Base-by-base conservation (phyloP, 1,140 invertebrate genomes). In the Drosophila bipectinata region DNA sequence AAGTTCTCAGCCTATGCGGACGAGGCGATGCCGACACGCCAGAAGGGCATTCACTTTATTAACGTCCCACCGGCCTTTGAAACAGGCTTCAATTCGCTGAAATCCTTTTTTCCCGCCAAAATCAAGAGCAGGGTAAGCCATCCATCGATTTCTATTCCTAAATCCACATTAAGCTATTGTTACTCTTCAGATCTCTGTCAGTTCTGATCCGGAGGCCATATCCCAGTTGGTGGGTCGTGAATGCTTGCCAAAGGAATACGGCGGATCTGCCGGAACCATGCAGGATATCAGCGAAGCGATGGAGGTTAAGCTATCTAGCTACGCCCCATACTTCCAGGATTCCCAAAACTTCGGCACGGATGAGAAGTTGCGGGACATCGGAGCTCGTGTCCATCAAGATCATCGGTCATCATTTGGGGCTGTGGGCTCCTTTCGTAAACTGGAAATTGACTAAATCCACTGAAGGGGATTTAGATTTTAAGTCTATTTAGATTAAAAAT, bases 371-470 rank as follows among this genome's bases (percentile, higher is more conserved):
- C 89, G 94, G n/a, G 92, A 92, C 7, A 92, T 92, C 9, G 92
- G 57, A 12, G 49, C 26, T 92, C 14, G 39, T 3, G 92, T 92
- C 48, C 92, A 15, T 12, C 44, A 92, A 14, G 71, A 92, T 5
- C 91, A 93, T 44, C 91, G 92, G 34, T 83, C 93, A 28, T 93
- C 93, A 14, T 94, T 94, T 78, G 94, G 94, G 4, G 84, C 94
- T 3, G 93, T 94, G 58, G 94, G 94, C 3, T 94, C 94, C 14
- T 94, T 94, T 80, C 92, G 93, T 4, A 90, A 91, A 73, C 41
- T 92, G 49, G 76, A 80, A 64, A 77, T 92, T 12, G 91, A 92
- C 73, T 91, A 48, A 71, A 47, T 12, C 8, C 15, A 9, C 21
- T 39, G 12, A 1, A 37, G 44, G 12, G 26, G 14, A 53, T 54